Base-by-base conservation (phyloP, 2,113 vertebrate species). In the Corydoras maculifer region DNA sequence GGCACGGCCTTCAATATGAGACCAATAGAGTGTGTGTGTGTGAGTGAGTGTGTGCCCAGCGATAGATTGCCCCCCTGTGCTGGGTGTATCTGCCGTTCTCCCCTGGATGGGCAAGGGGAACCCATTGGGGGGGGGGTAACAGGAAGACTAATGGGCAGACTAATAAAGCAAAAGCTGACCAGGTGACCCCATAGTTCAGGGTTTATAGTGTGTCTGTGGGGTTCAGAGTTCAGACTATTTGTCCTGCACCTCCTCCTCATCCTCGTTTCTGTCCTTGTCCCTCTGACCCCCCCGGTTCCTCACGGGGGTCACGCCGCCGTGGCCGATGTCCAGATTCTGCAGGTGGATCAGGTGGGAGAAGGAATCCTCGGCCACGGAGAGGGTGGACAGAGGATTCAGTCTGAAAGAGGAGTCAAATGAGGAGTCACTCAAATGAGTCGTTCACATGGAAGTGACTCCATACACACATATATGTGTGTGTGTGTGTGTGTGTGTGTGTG, bases 271-370 rank as follows among this genome's bases (percentile, higher is more conserved):
- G 12, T 69, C 66, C 8, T 66, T 71, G 9, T 73, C 71, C 9
- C 59, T n/a, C 11, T 70, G 62, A 3, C 53, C 66, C 14, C 15
- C 68, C n/a, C 68, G 71, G 14, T n/a, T 31, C 43, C 6, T 73
- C 8, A 11, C 61, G 3, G 73, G 65, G n/a, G 81, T 73, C 0
- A 54, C 15, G 73, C 78, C 82, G 68, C 78, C 84, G 0, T 82
- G 77, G 51, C 94, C 93, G 57, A 95, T 88, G 85, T 99, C 96
- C 75, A 99, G 73, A 43, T 95, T 93, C 79, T 94, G 94, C 68
- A 98, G 86, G 68, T 94, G 88, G 75, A 89, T 86, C 81, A 99
- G 90, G 75, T 88, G 88, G 76, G 91, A 86, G 76, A 99, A 95
- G 32, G 86, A 90, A 32, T 88, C 93, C 75, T 96, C 94, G 29